A percentile compares a stretch with the other conserved stretches of the same genome.
Evolutionary conservation across 92 coral and sea anemone species (phyloP).

Genomic region (Isaurus tuberculatus): DNA sequence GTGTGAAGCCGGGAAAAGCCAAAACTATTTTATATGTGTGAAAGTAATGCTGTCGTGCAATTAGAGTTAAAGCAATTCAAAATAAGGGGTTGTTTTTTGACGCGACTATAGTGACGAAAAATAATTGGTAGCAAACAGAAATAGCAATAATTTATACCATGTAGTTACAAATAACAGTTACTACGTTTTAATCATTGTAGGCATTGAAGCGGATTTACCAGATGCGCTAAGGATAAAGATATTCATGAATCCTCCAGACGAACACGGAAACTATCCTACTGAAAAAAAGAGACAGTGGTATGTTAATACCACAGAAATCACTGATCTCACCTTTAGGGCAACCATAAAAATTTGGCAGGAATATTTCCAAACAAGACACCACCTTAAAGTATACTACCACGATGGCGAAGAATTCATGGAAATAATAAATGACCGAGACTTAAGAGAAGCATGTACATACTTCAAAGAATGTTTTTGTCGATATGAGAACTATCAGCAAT

Average conservation of each 20-base stretch:
- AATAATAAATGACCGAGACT: not conserved
- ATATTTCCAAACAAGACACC: conserved; percentile 1
- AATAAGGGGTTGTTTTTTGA: not conserved
- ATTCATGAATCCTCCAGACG: conserved; percentile 54
- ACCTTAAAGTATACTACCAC: conserved; percentile 1
- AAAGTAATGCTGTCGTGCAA: not conserved
- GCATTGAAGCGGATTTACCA: conserved; percentile 49
- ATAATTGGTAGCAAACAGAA: not conserved
- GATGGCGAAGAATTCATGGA: conserved; percentile 1
- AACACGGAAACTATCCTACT: conserved; percentile 33
- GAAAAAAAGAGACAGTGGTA: conserved; percentile 47
- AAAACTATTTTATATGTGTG: not conserved
- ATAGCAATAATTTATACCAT: not conserved
- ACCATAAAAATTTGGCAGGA: not conserved
- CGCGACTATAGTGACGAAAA: not conserved
- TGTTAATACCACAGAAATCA: conserved; percentile 6
- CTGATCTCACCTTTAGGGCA: not conserved
- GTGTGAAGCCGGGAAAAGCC: not conserved
- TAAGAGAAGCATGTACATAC: conserved; percentile 4
- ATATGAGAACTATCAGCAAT: not conserved
- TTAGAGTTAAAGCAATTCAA: not conserved
- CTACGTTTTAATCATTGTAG: conserved; percentile 15
- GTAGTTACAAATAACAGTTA: not conserved
- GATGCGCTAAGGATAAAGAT: conserved; percentile 49
- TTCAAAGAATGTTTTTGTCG: not conserved